A percentile compares a stretch with the other conserved stretches of the same genome.
These are phyloP conservation scores for Zaprionus lineosus DNA, from an alignment of 2,888 invertebrate species.

Conservation along the genomic window DNA sequence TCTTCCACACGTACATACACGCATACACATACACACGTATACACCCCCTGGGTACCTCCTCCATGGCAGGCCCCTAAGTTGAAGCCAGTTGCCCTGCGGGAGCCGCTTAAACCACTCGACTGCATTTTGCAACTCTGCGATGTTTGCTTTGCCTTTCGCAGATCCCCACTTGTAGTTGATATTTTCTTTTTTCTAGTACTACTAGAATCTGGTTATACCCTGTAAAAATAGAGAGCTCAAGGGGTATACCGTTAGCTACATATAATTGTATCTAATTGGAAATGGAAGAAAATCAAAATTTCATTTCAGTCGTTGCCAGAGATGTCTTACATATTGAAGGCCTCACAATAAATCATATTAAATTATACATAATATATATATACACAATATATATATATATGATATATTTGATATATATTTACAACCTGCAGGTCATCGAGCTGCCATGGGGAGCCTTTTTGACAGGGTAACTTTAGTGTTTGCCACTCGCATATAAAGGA, in stretches of 20 bases:
- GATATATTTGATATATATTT: too few species aligned
- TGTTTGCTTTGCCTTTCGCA: slow-evolving; percentile 59
- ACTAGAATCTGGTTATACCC: slow-evolving; percentile 31
- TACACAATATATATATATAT: too few species aligned
- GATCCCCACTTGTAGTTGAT: slow-evolving; percentile 32
- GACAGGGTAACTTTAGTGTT: slow-evolving; percentile 4
- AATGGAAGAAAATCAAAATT: too few species aligned
- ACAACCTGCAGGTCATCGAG: too few species aligned
- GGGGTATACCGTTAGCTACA: background rate
- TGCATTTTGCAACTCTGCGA: slow-evolving; percentile 62
- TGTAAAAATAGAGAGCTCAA: slow-evolving; percentile 3
- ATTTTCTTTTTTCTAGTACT: slow-evolving; percentile 19
- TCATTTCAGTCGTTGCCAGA: too few species aligned
- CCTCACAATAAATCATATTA: too few species aligned
- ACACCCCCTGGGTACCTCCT: background rate
- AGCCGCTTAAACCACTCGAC: slow-evolving; percentile 56
- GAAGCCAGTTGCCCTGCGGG: slow-evolving; percentile 40
- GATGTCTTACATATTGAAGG: too few species aligned
- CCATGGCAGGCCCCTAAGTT: slow-evolving; percentile 29
- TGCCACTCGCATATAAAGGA: background rate
- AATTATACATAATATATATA: too few species aligned
- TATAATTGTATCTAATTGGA: too few species aligned
- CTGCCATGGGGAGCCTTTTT: too few species aligned
- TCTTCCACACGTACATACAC: too few species aligned
- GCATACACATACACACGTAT: too few species aligned